These are phyloP conservation scores for Myiagra hebetior DNA, from an alignment of 2,113 vertebrate species.

Conservation along the genomic window DNA sequence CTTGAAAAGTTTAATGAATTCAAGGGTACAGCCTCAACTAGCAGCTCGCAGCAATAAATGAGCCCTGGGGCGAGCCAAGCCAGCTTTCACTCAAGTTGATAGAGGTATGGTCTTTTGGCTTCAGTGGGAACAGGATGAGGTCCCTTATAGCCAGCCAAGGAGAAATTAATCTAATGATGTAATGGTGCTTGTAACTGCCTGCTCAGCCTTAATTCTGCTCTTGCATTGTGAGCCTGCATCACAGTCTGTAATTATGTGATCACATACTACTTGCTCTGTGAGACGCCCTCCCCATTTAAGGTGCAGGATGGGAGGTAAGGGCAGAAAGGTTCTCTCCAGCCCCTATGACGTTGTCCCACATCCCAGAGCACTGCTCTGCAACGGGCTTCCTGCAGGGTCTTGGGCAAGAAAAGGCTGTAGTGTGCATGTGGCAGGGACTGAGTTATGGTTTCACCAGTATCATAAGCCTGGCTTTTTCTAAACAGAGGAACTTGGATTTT, in stretches of 20 bases:
- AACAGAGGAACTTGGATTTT: not conserved
- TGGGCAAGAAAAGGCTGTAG: not conserved
- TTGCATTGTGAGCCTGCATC: not conserved
- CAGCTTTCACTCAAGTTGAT: not conserved
- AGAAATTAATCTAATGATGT: conserved; percentile 42
- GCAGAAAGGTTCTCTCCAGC: not conserved
- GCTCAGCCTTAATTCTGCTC: conserved; percentile 19
- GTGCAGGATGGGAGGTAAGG: not conserved
- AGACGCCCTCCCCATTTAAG: not conserved
- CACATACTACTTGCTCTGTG: not conserved
- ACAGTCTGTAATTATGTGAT: conserved; percentile 21
- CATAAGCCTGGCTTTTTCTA: not conserved
- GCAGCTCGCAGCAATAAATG: not conserved
- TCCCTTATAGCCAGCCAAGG: conserved; percentile 12
- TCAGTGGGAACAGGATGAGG: conserved; percentile 16
- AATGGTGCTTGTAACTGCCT: conserved; percentile 46
- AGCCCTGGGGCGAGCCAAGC: not conserved
- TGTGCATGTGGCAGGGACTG: not conserved
- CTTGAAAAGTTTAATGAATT: not conserved
- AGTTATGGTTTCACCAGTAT: not conserved
- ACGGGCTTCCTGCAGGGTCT: not conserved
- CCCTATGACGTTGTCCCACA: accelerated
- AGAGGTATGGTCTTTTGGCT: not conserved
- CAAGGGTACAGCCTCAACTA: not conserved
- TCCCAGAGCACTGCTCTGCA: not conserved